Conservation (phyloP, 2,888 invertebrate genomes). For the Ferrisia virgata region DNA sequence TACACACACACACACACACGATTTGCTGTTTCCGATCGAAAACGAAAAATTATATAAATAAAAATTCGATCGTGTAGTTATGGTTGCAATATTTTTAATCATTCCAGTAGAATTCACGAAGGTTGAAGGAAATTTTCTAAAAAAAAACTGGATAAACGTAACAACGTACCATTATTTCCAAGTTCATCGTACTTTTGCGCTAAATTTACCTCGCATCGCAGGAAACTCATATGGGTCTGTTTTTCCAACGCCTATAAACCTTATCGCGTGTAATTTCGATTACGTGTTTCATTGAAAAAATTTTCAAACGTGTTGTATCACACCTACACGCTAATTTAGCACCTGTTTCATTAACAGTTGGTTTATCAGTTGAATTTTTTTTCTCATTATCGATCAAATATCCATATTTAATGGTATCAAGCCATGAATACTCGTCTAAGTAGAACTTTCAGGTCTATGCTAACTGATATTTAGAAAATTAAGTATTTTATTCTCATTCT, state of each 20-base stretch:
- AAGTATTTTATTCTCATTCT: too few species aligned
- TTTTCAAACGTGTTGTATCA: neutral
- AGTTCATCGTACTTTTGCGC: neutral
- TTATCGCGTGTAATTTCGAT: neutral
- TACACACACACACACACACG: neutral
- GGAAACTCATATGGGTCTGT: too few species aligned
- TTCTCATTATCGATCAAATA: neutral
- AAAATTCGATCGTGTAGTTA: neutral
- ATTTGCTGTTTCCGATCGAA: neutral
- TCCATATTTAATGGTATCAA: neutral
- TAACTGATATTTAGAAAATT: too few species aligned
- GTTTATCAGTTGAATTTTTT: too few species aligned
- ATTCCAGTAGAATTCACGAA: neutral
- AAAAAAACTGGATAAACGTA: neutral
- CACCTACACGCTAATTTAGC: too few species aligned
- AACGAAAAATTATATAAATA: neutral
- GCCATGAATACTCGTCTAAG: too few species aligned
- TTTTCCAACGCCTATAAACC: too few species aligned
- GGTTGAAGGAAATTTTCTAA: neutral
- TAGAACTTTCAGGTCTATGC: too few species aligned
- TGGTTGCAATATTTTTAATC: neutral
- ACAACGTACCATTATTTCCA: neutral
- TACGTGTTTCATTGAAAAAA: neutral
- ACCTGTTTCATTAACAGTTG: neutral
- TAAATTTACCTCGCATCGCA: neutral